Evolutionary conservation across 2,113 vertebrate genomes (phyloP).

Genomic region (Riparia riparia): DNA sequence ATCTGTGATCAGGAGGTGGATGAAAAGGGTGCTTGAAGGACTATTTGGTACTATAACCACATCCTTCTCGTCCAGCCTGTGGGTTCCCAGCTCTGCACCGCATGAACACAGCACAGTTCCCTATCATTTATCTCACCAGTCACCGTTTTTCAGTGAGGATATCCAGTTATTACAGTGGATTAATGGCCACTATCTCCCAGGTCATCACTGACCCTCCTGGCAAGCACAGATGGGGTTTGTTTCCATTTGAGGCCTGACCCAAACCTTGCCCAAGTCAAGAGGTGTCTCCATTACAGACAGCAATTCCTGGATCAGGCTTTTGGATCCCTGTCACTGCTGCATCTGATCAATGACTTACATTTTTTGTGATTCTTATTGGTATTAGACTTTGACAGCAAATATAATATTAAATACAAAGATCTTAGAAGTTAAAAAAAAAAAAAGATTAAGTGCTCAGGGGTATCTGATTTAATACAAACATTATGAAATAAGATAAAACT

Average conservation of each 20-base stretch:
- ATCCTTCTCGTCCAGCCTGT: background rate
- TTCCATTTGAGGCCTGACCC: background rate
- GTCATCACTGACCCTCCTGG: background rate
- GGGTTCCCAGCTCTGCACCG: background rate
- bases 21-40: background rate
- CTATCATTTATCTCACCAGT: background rate
- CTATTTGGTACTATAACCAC: background rate
- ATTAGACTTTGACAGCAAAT: constrained; percentile 27
- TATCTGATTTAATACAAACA: constrained; percentile 37
- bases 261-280: background rate
- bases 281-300: background rate
- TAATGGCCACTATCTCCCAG: constrained; percentile 8
- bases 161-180: background rate
- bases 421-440: background rate
- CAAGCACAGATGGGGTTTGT: background rate
- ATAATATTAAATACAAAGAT: background rate
- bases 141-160: background rate
- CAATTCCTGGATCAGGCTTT: background rate
- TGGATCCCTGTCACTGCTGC: background rate
- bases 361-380: constrained; percentile 16
- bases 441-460: constrained; percentile 14
- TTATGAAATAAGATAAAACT: constrained; percentile 49
- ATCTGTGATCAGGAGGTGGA: background rate
- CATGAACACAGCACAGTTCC: background rate
- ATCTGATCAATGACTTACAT: constrained; percentile 14